phyloP scores from a whole-genome alignment of 2,888 invertebrate species.

The Pteria penguin region DNA sequence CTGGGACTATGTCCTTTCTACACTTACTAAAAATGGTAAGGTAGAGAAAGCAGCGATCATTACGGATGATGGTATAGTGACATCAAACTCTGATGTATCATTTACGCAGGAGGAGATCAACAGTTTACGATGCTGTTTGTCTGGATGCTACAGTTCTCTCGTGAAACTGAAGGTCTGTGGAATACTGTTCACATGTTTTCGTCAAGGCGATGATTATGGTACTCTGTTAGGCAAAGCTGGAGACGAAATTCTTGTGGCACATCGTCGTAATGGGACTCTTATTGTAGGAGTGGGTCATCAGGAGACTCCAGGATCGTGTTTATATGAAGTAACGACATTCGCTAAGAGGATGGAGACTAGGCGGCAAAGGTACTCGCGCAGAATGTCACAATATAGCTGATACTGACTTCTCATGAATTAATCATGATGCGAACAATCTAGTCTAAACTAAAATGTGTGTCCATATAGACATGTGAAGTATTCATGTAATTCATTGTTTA shows the following conservation, averaged over 20 bases:
- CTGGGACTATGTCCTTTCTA: conserved; percentile 25
- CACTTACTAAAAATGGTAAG: conserved; percentile 44
- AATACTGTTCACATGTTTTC: conserved; percentile 55
- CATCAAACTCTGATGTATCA: conserved; percentile 36
- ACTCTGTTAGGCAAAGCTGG: conserved; percentile 59
- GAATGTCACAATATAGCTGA: background rate
- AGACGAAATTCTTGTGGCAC: conserved; percentile 57
- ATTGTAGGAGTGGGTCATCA: conserved; percentile 57
- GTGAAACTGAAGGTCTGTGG: conserved; percentile 53
- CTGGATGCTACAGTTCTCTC: conserved; percentile 42
- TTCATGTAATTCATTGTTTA: too few species aligned
- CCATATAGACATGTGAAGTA: too few species aligned
- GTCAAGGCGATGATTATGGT: conserved; percentile 48
- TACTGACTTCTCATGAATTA: too few species aligned
- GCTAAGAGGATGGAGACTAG: conserved; percentile 38
- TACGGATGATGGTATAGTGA: conserved; percentile 40
- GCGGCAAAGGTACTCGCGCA: background rate
- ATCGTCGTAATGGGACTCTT: conserved; percentile 50
- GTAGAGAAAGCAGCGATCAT: conserved; percentile 52
- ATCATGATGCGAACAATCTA: too few species aligned
- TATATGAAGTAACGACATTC: conserved; percentile 63
- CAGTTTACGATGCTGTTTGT: conserved; percentile 34
- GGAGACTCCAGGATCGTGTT: conserved; percentile 63
- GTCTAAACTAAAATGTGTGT: too few species aligned
- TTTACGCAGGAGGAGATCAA: conserved; percentile 37